Conservation (phyloP, 2,888 invertebrate species). For the Eristalis pertinax region DNA sequence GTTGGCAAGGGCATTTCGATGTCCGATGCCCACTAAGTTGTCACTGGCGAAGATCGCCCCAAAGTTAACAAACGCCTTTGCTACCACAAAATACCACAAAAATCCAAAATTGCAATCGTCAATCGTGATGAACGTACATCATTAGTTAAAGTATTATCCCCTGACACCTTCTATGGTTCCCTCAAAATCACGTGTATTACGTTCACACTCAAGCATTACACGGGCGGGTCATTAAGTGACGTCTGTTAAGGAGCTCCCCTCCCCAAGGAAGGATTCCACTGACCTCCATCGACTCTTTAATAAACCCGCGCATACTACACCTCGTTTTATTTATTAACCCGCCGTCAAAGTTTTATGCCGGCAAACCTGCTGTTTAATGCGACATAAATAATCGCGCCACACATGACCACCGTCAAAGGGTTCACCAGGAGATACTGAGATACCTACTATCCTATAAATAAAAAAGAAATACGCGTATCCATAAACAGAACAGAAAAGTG, state of each 20-base stretch:
- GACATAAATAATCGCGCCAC: not conserved
- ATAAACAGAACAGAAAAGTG: slow-evolving; percentile 11
- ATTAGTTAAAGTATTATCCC: no score
- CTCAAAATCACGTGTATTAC: not conserved
- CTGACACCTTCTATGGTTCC: not conserved
- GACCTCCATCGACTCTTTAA: not conserved
- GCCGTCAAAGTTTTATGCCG: not conserved
- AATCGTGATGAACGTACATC: no score
- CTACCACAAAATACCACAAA: no score
- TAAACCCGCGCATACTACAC: not conserved
- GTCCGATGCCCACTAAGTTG: no score
- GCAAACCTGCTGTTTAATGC: not conserved
- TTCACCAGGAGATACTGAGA: not conserved
- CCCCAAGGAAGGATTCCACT: not conserved
- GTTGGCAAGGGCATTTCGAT: no score
- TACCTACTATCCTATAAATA: not conserved
- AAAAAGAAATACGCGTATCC: not conserved
- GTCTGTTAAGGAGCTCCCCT: not conserved
- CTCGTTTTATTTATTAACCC: not conserved
- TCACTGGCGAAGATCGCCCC: no score
- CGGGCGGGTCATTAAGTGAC: not conserved
- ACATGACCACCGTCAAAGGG: slow-evolving; percentile 1
- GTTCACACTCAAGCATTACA: not conserved
- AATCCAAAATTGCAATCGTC: no score
- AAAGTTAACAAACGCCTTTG: no score